phyloP scores from a whole-genome alignment of 2,888 invertebrate species.

The Aromia moschata region DNA sequence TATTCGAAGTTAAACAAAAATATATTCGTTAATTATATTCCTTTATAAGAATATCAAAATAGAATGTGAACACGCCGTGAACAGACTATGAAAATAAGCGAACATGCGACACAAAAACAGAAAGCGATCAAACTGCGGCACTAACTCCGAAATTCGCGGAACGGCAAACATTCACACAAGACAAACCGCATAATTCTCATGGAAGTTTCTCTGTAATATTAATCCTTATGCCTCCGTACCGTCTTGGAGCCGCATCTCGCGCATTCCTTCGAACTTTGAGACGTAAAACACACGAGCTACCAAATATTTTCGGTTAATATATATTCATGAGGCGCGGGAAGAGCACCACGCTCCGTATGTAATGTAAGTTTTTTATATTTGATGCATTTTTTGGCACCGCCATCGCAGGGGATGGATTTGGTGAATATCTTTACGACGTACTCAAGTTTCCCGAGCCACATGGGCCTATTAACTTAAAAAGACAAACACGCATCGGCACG shows the following conservation, averaged over 20 bases:
- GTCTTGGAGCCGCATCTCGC: not conserved
- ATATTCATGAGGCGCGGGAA: conserved; percentile 36
- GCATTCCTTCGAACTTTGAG: not conserved
- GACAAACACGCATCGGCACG: conserved; percentile 32
- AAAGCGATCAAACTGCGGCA: no score
- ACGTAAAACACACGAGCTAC: not conserved
- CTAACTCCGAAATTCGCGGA: no score
- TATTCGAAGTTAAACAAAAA: no score
- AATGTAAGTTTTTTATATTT: conserved; percentile 37
- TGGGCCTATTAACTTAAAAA: conserved; percentile 46
- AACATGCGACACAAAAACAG: no score
- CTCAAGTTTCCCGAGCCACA: conserved; percentile 46
- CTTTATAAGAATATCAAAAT: no score
- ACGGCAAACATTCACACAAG: no score
- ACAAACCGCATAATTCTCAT: no score
- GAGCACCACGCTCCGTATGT: conserved; percentile 19
- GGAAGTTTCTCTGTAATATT: no score
- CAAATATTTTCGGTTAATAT: conserved; percentile 30
- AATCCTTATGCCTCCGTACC: not conserved
- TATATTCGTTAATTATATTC: no score
- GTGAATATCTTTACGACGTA: conserved; percentile 42
- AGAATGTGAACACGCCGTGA: no score
- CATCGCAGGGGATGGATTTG: conserved; percentile 38
- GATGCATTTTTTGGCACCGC: conserved; percentile 44
- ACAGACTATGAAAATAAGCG: no score